Base-by-base conservation (phyloP, 2,888 invertebrate species). In the Pyrgus malvae region DNA sequence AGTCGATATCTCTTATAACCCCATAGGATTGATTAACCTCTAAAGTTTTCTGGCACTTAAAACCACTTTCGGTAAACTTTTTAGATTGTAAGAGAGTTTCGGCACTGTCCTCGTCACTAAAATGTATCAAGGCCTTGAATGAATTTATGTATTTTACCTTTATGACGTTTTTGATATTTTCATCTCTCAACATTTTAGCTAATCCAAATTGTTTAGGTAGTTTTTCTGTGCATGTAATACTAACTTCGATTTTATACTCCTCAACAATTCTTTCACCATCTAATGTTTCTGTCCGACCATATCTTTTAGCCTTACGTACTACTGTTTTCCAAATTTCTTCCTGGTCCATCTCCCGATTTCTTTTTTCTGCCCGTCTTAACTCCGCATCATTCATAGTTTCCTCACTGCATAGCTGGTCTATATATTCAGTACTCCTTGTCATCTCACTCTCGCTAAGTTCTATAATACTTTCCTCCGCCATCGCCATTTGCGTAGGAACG, bases 171-270 rank as follows among this genome's bases (percentile, higher is more conserved):
- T 29, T 44, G 8, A 49, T 44, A 19, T 38, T 44, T 16, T 44
- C 48, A 29, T 55, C 48, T 16, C 23, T 37, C 8, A 55, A 37
- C 19, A 55, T 37, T 38, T 55, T 49, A 6, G 55, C 55, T 6
- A 55, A 23, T 4, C 42, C 48, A 16, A 55, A 48, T 38, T 55
- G 55, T 8, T 55, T 49, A 8, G 49, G 55, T 23, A 55, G 29
- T 49, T 44, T 37, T 19, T 55, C 49, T 1, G 27, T 19, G 9
- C 44, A 23, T 9, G 37, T 49, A 5, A 55, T 3, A 17, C 19
- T 37, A 8, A 54, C 33, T 40, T 49, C 40, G 5, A 49, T 31
- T 29, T 12, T 40, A 9, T 40, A 27, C 3, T 48, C 37, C 11
- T 14, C 25, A 14, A 12, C 35, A 1, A 21, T 38, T 17, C n/a